A percentile compares a stretch with the other conserved stretches of the same genome.
phyloP scores from a whole-genome alignment of 2,797 vertebrate species.

The Cyprinella venusta region DNA sequence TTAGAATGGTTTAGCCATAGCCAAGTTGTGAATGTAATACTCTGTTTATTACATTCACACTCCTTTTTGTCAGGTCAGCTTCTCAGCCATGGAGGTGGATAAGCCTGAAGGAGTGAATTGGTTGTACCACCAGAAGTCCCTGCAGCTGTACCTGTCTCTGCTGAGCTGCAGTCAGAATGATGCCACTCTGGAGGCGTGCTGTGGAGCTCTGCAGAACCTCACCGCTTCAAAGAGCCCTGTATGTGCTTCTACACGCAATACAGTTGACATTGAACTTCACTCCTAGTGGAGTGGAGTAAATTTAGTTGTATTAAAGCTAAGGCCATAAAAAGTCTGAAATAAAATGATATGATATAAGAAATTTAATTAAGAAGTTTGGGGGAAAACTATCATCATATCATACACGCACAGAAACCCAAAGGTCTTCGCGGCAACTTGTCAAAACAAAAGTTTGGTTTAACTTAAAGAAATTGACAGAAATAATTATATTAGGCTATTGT shows the following conservation, averaged over 20 bases:
- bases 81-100: constrained; percentile 73
- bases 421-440: no score
- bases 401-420: no score
- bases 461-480: no score
- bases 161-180: constrained; percentile 83
- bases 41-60: not conserved
- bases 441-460: no score
- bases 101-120: constrained; percentile 78
- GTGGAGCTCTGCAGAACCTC: constrained; percentile 92
- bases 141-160: constrained; percentile 85
- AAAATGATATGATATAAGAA: no score
- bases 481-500: no score
- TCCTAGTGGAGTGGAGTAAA: not conserved
- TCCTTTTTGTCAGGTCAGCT: constrained; percentile 54
- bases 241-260: constrained; percentile 51
- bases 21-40: not conserved
- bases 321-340: not conserved
- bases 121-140: constrained; percentile 84
- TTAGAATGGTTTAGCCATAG: not conserved
- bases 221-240: constrained; percentile 85
- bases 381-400: no score
- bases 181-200: constrained; percentile 85
- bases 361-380: no score
- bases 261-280: not conserved
- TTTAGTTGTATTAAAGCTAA: not conserved